Base-by-base conservation (phyloP, 2,888 invertebrate genomes). In the Cryptocephalus primarius region DNA sequence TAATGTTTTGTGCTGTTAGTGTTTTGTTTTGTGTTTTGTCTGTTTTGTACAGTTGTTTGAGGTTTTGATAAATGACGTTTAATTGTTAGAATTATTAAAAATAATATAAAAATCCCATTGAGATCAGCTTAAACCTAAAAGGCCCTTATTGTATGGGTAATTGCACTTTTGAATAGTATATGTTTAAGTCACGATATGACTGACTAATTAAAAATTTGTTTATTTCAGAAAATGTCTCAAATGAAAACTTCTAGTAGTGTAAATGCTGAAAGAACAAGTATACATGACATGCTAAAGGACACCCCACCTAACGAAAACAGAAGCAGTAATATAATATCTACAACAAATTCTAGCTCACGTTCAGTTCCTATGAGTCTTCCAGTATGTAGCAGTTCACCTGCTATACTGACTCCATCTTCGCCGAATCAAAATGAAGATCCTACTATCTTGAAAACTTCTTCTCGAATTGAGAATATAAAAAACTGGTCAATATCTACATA, bases 401-500 rank as follows among this genome's bases (percentile, higher is more conserved):
- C 68, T 38, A 74, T 75, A 53, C 64, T 75, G 52, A 74, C 75
- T 51, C 75, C 76, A 11, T 72, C 73, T 58, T 66, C 72, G 42
- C 72, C 73, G 34, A 71, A 70, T 42, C 71, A 71, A 48, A 70
- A 65, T 53, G 80, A 79, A 53, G 75, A 78, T 10, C 76, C 79
- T 1, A 78, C 82, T 1, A 68, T 83, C 48, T 69, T 83, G 46
- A 79, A 82, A 46, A 76, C 79, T 2, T 78, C 83, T 14, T 87
- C 89, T 40, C 88, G 92, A 69, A 84, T 97, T 64, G 96, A 96
- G 68, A 83, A 87, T 48, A 75, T 97, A 52, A 91, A 88, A 67
- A 92, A 88, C 67, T 99, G 97, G 97, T 91, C 95, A 53, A 89
- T 97, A 65, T 94, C 94, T 50, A 96, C 96, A 0, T 97, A 94